A percentile compares a stretch with the other conserved stretches of the same genome.
Conservation (phyloP, 2,888 invertebrate species). For the Ptychoptera contaminata region DNA sequence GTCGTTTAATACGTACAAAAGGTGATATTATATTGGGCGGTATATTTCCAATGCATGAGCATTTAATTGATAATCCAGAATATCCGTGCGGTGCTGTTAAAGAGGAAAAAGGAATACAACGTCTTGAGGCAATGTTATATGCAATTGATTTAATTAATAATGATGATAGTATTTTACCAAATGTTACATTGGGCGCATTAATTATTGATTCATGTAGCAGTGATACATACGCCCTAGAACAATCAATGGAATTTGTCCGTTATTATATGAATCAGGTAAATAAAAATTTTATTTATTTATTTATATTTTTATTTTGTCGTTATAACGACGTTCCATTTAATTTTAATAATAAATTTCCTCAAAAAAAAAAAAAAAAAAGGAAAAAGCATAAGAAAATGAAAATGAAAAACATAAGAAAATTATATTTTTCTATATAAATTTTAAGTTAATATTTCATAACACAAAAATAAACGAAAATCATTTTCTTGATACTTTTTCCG, state of each 20-base stretch:
- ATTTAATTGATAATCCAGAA: constrained; percentile 28
- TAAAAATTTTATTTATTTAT: background rate
- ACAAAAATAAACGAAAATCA: too few species aligned
- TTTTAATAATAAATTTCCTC: too few species aligned
- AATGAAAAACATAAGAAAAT: too few species aligned
- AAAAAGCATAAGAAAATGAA: too few species aligned
- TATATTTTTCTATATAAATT: too few species aligned
- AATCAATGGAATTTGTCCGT: constrained; percentile 49
- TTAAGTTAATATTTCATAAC: too few species aligned
- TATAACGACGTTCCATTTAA: too few species aligned
- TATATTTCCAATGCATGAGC: constrained; percentile 52
- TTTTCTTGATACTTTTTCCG: too few species aligned
- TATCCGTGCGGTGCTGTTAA: constrained; percentile 40
- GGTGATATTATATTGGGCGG: constrained; percentile 54
- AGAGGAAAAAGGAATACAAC: constrained; percentile 51
- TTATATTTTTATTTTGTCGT: too few species aligned
- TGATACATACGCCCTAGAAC: constrained; percentile 49
- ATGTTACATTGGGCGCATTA: constrained; percentile 42
- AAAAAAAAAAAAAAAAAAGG: too few species aligned
- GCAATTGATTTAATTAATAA: constrained; percentile 48
- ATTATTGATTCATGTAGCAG: constrained; percentile 48
- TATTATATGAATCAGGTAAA: constrained; percentile 38
- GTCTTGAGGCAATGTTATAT: constrained; percentile 51
- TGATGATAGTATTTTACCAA: constrained; percentile 39
- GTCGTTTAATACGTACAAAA: constrained; percentile 24